These are phyloP conservation scores for Nematolebias whitei DNA, from an alignment of 2,113 vertebrate genomes.

Conservation along the genomic window DNA sequence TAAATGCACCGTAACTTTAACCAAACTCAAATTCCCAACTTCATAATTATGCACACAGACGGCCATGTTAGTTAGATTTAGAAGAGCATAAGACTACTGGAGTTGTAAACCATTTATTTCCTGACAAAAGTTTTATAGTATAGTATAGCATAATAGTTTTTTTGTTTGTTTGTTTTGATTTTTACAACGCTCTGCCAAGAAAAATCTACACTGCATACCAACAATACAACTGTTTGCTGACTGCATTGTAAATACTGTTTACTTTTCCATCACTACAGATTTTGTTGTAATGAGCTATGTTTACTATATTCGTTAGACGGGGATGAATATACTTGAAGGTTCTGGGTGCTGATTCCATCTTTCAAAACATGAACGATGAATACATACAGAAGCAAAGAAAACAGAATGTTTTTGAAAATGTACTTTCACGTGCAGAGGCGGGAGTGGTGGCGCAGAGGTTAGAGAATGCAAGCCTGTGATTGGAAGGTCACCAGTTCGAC, in stretches of 20 bases:
- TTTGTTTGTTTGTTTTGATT: no score
- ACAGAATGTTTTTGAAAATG: no score
- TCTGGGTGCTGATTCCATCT: constrained; percentile 34
- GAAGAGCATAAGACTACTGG: constrained; percentile 22
- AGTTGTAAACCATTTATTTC: no score
- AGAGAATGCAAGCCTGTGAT: no score
- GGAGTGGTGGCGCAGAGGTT: no score
- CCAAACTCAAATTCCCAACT: constrained; percentile 21
- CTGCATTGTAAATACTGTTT: constrained; percentile 46
- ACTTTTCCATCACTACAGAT: constrained; percentile 18
- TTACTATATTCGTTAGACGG: not conserved
- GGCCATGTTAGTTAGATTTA: constrained; percentile 30
- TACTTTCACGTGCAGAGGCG: no score
- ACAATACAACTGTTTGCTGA: constrained; percentile 23
- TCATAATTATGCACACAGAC: constrained; percentile 41
- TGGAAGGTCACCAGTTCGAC: no score
- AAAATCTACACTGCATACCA: constrained; percentile 4
- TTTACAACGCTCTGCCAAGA: no score
- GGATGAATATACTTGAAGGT: constrained; percentile 38
- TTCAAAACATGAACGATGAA: constrained; percentile 5
- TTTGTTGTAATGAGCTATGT: constrained; percentile 17
- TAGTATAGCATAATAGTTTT: no score
- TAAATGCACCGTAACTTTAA: constrained; percentile 1
- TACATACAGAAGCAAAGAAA: no score
- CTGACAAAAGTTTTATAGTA: no score